Conservation (phyloP, 2,888 invertebrate species). For the Tetragnatha montana region DNA sequence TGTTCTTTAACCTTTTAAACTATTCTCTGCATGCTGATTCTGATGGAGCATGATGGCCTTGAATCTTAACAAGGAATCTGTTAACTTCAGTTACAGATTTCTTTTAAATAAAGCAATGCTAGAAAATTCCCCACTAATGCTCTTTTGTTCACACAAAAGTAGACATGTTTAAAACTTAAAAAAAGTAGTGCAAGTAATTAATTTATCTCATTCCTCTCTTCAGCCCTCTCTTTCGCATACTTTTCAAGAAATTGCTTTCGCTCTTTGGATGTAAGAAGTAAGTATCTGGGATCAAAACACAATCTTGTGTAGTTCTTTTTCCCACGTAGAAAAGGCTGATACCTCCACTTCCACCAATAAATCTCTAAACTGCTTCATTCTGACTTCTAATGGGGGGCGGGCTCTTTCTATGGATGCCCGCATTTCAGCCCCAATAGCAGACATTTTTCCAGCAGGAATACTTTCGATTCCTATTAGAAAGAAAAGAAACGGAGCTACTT, state of each 20-base stretch:
- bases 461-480: conserved; percentile 52
- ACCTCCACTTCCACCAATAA: conserved; percentile 98
- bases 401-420: conserved; percentile 93
- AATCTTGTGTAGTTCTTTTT: conserved; percentile 99
- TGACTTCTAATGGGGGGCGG: conserved; percentile 92
- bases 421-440: conserved; percentile 95
- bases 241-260: conserved; percentile 87
- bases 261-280: conserved; percentile 96
- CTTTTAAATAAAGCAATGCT: no score
- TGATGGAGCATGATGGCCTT: no score
- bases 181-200: no score
- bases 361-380: conserved; percentile 95
- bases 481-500: no score
- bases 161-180: no score
- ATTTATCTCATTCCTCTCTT: conserved; percentile 98
- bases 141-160: no score
- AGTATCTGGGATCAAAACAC: conserved; percentile 98
- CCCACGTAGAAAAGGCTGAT: conserved; percentile 99
- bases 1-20: no score
- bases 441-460: conserved; percentile 81
- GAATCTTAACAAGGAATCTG: no score
- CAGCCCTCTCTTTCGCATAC: conserved; percentile 97
- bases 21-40: no score
- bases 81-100: no score
- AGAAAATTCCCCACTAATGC: no score